Conservation (phyloP, 2,888 invertebrate species). For the Leucophenga montana region DNA sequence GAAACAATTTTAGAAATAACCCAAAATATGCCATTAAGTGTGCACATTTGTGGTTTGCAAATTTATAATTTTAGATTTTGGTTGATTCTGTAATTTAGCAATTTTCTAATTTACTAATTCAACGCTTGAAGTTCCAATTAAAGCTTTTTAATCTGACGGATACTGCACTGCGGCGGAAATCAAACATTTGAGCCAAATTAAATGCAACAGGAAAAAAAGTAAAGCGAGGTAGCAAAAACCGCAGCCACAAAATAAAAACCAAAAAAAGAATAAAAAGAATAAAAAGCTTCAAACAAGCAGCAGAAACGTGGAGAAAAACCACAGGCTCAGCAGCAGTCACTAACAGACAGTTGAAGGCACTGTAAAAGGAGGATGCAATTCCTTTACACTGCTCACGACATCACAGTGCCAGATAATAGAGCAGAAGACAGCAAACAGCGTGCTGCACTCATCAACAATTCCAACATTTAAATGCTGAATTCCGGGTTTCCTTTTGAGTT, state of each 20-base stretch:
- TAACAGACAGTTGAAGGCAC: not conserved
- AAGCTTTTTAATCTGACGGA: too few relatives aligned
- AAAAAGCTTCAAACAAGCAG: not conserved
- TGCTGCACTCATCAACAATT: not conserved
- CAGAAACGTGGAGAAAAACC: not conserved
- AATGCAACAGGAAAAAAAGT: not conserved
- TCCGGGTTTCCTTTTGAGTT: not conserved
- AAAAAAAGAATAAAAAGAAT: not conserved
- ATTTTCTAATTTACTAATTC: constrained; percentile 17
- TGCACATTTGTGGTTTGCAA: too few relatives aligned
- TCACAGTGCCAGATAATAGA: not conserved
- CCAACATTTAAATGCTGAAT: not conserved
- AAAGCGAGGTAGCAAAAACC: not conserved
- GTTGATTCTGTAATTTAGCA: too few relatives aligned
- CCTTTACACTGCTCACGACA: not conserved
- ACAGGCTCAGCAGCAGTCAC: not conserved
- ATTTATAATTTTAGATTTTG: too few relatives aligned
- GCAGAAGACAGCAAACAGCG: not conserved
- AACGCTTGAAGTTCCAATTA: constrained; percentile 26
- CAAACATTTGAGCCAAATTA: constrained; percentile 24
- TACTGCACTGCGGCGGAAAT: constrained; percentile 13
- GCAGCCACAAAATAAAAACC: too few relatives aligned
- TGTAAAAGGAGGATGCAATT: not conserved
- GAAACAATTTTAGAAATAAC: too few relatives aligned
- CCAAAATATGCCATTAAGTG: constrained; percentile 37